Base-by-base conservation (phyloP, 2,797 vertebrate species). In the Sebastes flavidus region DNA sequence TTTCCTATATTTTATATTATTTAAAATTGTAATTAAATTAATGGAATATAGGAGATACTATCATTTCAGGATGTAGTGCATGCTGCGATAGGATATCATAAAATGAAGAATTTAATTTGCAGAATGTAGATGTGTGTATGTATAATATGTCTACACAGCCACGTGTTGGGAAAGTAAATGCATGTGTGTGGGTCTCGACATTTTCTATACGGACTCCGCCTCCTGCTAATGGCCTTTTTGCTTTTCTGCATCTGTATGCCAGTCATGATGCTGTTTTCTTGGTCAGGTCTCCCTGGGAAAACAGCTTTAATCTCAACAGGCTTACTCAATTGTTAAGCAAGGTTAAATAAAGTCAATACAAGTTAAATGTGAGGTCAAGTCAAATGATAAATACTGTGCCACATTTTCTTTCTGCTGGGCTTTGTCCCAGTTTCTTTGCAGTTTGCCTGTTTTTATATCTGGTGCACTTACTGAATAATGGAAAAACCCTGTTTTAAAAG, bases 271-370 rank as follows among this genome's bases (percentile, higher is more conserved):
- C 49, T 76, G 59, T 58, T 56, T 78, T 85, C 56, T 75, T 8
- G 9, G 34, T 62, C 80, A 75, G 68, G 62, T 87, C 85, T 88
- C 83, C 27, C 24, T 54, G 62, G 77, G 36, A 80, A 80, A 85
- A 74, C 29, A 54, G 62, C 81, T 88, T 81, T 86, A 81, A 88
- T 88, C 85, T 87, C 79, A 62, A 62, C 52, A 55, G 67, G 58
- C 30, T 62, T 30, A 77, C 49, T 84, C 59, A 68, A 16, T 78
- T 78, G 76, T 68, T 79, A 83, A 80, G 83, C 62, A 84, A 84
- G 78, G 90, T 90, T 86, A 88, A 88, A 79, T 81, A 78, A 66
- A 81, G 83, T 82, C 73, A 77, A 88, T 79, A 62, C n/a, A 65
- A 77, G 65, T 75, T 84, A 83, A 88, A 85, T 77, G 77, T 67